Percentiles rank a stretch among this genome's conserved stretches.
Conservation (phyloP, 2,888 invertebrate genomes). For the Pristionchus exspectatus region DNA sequence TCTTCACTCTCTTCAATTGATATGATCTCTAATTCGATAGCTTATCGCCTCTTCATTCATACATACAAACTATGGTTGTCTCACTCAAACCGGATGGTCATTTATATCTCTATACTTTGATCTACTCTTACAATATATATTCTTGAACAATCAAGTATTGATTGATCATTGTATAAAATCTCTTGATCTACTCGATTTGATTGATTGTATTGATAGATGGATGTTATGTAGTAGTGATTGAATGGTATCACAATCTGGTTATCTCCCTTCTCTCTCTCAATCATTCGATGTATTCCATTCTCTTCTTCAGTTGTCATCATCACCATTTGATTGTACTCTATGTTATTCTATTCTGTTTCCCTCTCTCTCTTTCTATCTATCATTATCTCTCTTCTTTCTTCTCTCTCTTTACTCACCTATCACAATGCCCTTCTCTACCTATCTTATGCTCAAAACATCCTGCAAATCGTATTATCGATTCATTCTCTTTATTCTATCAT, state of each 20-base stretch:
- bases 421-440: slow-evolving; percentile 21
- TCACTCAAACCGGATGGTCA: slow-evolving; percentile 15
- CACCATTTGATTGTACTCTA: background rate
- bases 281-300: background rate
- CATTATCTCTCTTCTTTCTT: background rate
- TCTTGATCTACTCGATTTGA: background rate
- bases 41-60: slow-evolving; percentile 27
- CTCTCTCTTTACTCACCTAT: background rate
- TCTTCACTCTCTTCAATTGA: background rate
- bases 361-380: slow-evolving; percentile 28
- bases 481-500: background rate
- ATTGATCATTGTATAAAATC: background rate
- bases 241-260: slow-evolving; percentile 7
- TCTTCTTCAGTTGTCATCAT: background rate
- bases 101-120: background rate
- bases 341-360: background rate
- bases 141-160: background rate
- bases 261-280: background rate
- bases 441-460: slow-evolving; percentile 7
- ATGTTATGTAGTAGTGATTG: background rate
- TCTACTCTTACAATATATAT: background rate
- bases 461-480: background rate
- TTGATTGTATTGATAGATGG: background rate
- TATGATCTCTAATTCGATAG: background rate
- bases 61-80: background rate